Evolutionary conservation across 2,797 vertebrate genomes (phyloP).

Genomic region (Tadarida brasiliensis): DNA sequence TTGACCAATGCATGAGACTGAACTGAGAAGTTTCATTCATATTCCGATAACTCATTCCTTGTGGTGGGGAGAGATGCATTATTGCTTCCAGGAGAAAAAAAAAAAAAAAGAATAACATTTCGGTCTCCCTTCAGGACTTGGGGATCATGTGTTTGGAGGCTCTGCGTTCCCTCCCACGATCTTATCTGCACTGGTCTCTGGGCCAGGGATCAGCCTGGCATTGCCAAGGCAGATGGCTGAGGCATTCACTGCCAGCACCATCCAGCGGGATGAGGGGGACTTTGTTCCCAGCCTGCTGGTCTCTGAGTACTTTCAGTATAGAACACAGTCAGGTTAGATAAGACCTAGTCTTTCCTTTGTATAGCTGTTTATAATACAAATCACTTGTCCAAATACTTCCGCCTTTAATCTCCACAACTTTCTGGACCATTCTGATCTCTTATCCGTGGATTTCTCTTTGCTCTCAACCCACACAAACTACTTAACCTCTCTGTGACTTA

Average conservation of each 20-base stretch:
- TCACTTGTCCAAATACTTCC: background rate
- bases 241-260: background rate
- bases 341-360: background rate
- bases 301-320: background rate
- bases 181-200: background rate
- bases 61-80: accelerated
- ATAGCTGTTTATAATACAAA: background rate
- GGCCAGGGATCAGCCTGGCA: background rate
- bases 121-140: background rate
- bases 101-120: background rate
- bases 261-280: background rate
- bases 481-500: background rate
- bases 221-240: background rate
- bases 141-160: background rate
- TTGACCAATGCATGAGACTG: background rate
- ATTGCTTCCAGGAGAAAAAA: background rate
- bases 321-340: background rate
- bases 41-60: background rate
- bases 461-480: background rate
- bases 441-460: background rate
- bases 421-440: background rate
- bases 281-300: background rate
- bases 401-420: background rate
- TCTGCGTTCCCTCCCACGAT: background rate
- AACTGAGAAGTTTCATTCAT: background rate